phyloP scores from a whole-genome alignment of 2,888 invertebrate genomes.

The Mythimna albipuncta region DNA sequence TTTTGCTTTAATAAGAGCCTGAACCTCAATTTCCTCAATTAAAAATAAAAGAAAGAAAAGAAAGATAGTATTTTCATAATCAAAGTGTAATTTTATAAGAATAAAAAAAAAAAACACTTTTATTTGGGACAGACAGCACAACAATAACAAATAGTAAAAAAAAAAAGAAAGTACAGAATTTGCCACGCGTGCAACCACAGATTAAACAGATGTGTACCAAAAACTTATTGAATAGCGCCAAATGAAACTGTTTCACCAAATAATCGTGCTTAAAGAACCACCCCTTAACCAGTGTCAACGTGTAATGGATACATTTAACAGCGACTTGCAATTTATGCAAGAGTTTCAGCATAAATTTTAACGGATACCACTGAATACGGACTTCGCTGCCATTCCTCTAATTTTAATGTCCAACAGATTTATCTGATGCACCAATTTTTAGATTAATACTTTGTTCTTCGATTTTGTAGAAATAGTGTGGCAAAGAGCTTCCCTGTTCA shows the following conservation, averaged over 20 bases:
- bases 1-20: background rate
- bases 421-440: constrained; percentile 52
- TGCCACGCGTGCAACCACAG: too few species aligned
- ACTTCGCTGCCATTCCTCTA: constrained; percentile 62
- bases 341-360: constrained; percentile 81
- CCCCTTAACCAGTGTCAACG: constrained; percentile 79
- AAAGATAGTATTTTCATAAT: too few species aligned
- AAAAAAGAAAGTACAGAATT: too few species aligned
- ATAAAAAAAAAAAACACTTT: too few species aligned
- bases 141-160: too few species aligned
- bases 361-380: constrained; percentile 71
- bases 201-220: too few species aligned
- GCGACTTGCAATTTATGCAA: constrained; percentile 84
- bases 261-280: constrained; percentile 56
- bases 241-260: background rate
- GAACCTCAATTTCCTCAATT: too few species aligned
- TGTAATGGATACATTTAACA: constrained; percentile 87
- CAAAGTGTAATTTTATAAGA: too few species aligned
- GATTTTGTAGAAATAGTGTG: constrained; percentile 11
- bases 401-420: constrained; percentile 72
- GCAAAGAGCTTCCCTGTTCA: too few species aligned
- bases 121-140: too few species aligned
- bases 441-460: constrained; percentile 20
- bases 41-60: too few species aligned
- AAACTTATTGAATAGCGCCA: background rate